A percentile compares a stretch with the other conserved stretches of the same genome.
Conservation (phyloP, 2,888 invertebrate species). For the Osedax frankpressi region DNA sequence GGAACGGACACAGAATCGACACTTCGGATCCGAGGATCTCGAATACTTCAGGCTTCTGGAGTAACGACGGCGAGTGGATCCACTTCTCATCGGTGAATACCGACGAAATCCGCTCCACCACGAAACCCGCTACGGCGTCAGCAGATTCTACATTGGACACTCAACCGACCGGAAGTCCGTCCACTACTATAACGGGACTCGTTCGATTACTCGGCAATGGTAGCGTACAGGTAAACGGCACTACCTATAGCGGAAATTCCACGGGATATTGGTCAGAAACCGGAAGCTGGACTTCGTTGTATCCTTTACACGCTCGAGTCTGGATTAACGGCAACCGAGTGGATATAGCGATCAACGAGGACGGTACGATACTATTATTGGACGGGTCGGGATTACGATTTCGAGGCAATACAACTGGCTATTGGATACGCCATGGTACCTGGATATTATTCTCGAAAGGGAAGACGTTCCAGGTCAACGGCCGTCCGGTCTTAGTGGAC, state of each 20-base stretch:
- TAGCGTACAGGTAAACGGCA: neutral
- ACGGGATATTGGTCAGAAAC: neutral
- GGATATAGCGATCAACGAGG: neutral
- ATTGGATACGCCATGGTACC: neutral
- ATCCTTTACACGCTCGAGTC: neutral
- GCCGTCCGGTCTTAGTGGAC: neutral
- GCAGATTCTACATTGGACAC: no score
- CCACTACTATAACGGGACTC: no score
- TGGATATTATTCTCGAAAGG: conserved; percentile 2
- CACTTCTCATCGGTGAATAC: neutral
- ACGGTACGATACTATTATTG: no score
- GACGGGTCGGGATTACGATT: no score
- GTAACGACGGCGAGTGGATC: no score
- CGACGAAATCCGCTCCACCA: neutral
- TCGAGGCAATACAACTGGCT: neutral
- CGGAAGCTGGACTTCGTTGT: neutral
- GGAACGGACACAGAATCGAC: neutral
- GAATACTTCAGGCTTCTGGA: no score
- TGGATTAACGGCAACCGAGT: conserved; percentile 2
- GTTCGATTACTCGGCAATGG: neutral
- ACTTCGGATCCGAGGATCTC: neutral
- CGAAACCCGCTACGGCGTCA: neutral
- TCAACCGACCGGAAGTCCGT: no score
- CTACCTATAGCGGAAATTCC: neutral
- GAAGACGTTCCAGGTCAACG: no score